Conservation (phyloP, 2,797 vertebrate genomes). For the Sphenopsis melanotis region DNA sequence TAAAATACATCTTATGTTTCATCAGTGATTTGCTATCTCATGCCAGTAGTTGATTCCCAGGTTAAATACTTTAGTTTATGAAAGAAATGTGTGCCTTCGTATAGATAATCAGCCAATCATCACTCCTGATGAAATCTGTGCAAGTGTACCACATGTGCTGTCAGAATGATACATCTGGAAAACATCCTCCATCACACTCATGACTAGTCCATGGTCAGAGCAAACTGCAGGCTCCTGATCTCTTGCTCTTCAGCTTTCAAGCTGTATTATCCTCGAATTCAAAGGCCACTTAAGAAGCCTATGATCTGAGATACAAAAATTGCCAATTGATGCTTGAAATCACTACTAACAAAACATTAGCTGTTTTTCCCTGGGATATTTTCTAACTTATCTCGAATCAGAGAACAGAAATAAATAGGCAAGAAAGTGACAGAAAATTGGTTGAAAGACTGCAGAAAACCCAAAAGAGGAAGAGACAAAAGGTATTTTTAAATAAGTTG, state of each 20-base stretch:
- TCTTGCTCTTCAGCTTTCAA: background rate
- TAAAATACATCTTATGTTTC: background rate
- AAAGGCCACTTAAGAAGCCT: background rate
- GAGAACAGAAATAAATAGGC: background rate
- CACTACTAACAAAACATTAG: background rate
- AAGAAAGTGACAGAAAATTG: background rate
- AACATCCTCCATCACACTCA: background rate
- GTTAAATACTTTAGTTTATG: background rate
- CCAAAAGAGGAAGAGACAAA: background rate
- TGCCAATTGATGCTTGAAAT: background rate
- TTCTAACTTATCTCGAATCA: background rate
- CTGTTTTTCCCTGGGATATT: background rate
- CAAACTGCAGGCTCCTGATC: background rate
- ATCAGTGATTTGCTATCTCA: background rate
- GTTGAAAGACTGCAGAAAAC: background rate
- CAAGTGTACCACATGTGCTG: background rate
- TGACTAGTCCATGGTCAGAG: background rate
- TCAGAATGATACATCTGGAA: background rate
- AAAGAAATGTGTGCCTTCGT: background rate
- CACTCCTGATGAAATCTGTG: background rate
- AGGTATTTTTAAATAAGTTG: background rate
- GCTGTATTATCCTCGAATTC: background rate
- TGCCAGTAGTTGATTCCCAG: background rate
- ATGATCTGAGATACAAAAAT: background rate
- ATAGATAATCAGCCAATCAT: background rate